Evolutionary conservation across 2,888 invertebrate genomes (phyloP), one percentile per base, ranked within the genome.

Genomic region (Tupiocoris notatus): DNA sequence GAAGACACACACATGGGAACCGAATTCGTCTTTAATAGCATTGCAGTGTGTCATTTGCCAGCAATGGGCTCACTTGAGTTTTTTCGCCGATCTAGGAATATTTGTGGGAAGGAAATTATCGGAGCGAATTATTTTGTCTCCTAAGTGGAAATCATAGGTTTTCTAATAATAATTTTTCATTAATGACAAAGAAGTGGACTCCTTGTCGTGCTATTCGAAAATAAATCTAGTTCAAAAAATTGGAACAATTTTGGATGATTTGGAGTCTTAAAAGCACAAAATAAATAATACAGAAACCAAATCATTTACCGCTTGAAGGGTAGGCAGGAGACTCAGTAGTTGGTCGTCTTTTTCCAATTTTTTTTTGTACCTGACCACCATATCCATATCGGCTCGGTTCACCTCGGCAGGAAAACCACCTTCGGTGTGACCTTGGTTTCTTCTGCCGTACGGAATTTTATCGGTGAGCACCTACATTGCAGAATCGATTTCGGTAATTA

Each of bases 281-380:
- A 12, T 18, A 59, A 20, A 17, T 9, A 59, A 59, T 59, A 67
- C 9, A 70, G 16, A 62, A 18, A 54, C 18, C 2, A 17, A 59
- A 39, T 7, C 39, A 39, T 39, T 63, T 66, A 77, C 77, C 17
- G 77, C 71, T 9, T 66, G 64, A 17, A 79, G 66, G 3, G 57
- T 9, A 1, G 79, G 79, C 18, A 79, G 68, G 17, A 73, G 56
- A 17, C 61, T 24, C 2, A 78, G 65, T 0, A 79, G 62, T 0
- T 16, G 21, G 6, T 78, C 79, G 25, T 78, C 78, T 61, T 75
- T 79, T 65, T 75, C 67, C 18, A 77, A 25, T 76, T 78, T 79
- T 21, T 78, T 79, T 16, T 64, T 67, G 56, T 66, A 78, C 64
- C 78, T 77, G 12, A 54, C 67, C n/a, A 76, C 65, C 58, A 76